These are phyloP conservation scores for Porites evermanni DNA, from an alignment of 92 coral and sea anemone species.

Conservation along the genomic window DNA sequence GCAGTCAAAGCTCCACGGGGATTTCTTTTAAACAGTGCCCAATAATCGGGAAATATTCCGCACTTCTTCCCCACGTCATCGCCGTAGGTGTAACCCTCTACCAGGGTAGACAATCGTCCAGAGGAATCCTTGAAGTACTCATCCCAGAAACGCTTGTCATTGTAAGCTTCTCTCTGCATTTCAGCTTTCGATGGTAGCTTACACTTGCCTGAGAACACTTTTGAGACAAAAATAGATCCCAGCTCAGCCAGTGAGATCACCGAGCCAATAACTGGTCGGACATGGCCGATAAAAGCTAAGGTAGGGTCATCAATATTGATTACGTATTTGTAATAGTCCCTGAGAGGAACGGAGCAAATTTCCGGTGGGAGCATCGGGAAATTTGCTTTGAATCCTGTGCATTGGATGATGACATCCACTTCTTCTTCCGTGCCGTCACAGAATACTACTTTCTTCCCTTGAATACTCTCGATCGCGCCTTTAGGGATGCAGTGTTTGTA, in stretches of 20 bases:
- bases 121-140: conserved; percentile 76
- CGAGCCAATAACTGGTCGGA: conserved; percentile 82
- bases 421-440: conserved; percentile 68
- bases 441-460: conserved; percentile 71
- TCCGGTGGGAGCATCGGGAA: conserved; percentile 73
- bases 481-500: conserved; percentile 65
- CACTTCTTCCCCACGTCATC: conserved; percentile 63
- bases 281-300: conserved; percentile 78
- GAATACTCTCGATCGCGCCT: conserved; percentile 68
- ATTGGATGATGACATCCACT: conserved; percentile 76
- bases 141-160: conserved; percentile 77
- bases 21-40: conserved; percentile 55
- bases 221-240: conserved; percentile 60
- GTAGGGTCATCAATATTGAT: conserved; percentile 82
- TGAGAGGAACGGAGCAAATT: conserved; percentile 54
- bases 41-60: conserved; percentile 47
- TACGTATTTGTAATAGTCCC: conserved; percentile 72
- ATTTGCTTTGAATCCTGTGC: conserved; percentile 72
- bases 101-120: conserved; percentile 68
- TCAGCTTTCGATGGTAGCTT: conserved; percentile 61
- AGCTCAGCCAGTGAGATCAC: conserved; percentile 68
- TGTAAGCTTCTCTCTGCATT: conserved; percentile 47
- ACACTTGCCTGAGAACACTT: conserved; percentile 73
- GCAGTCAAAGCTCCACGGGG: conserved; percentile 70
- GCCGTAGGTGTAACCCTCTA: conserved; percentile 72